Base-by-base conservation (phyloP, 2,888 invertebrate genomes). In the Bruchidius siliquastri region DNA sequence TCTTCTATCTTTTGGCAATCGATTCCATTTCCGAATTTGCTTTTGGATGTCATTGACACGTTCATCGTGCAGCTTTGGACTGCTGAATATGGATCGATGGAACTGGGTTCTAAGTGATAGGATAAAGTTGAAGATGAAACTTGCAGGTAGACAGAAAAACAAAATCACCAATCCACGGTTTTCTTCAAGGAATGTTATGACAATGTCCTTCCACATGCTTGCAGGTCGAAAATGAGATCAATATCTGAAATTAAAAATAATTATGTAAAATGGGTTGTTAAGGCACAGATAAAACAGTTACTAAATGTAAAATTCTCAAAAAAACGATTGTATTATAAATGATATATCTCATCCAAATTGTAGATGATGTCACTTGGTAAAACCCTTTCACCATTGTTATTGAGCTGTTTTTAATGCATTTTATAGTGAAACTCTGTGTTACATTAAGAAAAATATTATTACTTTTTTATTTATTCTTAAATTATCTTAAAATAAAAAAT, bases 101-200 rank as follows among this genome's bases (percentile, higher is more conserved):
- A 88, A 26, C 79, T 82, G 85, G 0, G 87, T 87, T 66, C 86
- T 84, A 10, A 87, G 1, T 6, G 84, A 82, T 75, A 91, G 81
- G 49, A 88, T 71, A 21, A 89, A 74, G 22, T 88, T 86, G 84
- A 92, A 92, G 20, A 91, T 76, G 83, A 91, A 91, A 83, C 91
- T 91, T 30, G 92, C 92, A 0, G 92, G 92, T 71, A 92, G 85
- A 75, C 92, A 92, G 85, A 92, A 92, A 70, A 91, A 82, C 20
- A 90, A 85, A 73, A 92, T 89, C 26, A 92, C 92, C 20, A 91
- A 82, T 74, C 90, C 90, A 20, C 91, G 86, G 83, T 92, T 88
- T n/a, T 89, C 88, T 80, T 92, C 92, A 78, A 91, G 83, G 87
- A 90, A 89, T 72, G 83, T 81, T 72, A 91, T 85, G 0, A 88